A percentile compares a stretch with the other conserved stretches of the same genome.
phyloP scores from a whole-genome alignment of 2,797 vertebrate genomes.

The Lagocephalus sceleratus region DNA sequence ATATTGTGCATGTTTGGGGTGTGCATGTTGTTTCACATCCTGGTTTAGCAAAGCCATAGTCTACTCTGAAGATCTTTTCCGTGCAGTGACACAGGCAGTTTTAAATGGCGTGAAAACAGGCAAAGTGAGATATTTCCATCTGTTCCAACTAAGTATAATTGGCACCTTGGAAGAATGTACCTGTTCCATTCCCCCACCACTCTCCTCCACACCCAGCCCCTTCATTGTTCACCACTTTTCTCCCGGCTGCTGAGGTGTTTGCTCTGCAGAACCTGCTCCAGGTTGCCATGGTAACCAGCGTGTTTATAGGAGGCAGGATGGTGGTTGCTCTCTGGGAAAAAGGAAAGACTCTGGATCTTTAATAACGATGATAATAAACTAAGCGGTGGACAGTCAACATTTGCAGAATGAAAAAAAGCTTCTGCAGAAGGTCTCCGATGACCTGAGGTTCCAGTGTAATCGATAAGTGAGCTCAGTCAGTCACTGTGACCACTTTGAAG shows the following conservation, averaged over 20 bases:
- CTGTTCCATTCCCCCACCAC: neutral
- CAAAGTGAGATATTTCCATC: too few species aligned
- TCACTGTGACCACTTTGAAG: constrained; percentile 6
- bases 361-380: constrained; percentile 9
- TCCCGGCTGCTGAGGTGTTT: constrained; percentile 63
- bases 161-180: constrained; percentile 1
- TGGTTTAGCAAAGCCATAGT: too few species aligned
- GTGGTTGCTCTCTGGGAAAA: constrained; percentile 17
- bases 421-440: neutral
- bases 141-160: neutral
- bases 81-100: too few species aligned
- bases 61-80: too few species aligned
- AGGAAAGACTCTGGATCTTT: constrained; percentile 9
- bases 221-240: constrained; percentile 41
- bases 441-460: neutral
- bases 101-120: too few species aligned
- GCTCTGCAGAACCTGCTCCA: constrained; percentile 55
- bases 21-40: too few species aligned
- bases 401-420: constrained; percentile 7
- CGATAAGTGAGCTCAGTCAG: neutral
- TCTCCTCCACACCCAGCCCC: neutral
- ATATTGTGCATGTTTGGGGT: too few species aligned
- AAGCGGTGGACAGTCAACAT: constrained; percentile 5
- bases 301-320: constrained; percentile 62
- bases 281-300: constrained; percentile 70